phyloP scores from a whole-genome alignment of 2,797 vertebrate genomes.

The Macropodus opercularis region DNA sequence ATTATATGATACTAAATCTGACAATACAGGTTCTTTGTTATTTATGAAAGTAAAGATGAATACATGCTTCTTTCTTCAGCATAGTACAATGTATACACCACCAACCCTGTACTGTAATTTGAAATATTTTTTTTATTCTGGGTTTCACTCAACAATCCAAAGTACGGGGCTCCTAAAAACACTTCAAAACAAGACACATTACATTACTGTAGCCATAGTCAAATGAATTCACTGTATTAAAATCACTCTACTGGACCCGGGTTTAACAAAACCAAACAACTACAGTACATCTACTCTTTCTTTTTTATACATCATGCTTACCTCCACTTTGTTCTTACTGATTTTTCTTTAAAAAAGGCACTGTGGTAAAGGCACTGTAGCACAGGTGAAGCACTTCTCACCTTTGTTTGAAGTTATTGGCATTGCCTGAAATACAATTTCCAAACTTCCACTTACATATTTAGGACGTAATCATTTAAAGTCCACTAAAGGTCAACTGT shows the following conservation, averaged over 20 bases:
- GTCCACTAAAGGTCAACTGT: conserved; percentile 6
- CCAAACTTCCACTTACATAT: conserved; percentile 37
- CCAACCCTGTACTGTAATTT: conserved; percentile 12
- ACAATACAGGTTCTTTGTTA: no score
- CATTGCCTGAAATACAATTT: conserved; percentile 33
- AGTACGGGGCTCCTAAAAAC: conserved; percentile 36
- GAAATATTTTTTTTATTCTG: conserved; percentile 52
- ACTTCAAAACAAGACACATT: conserved; percentile 33
- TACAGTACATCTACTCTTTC: not conserved
- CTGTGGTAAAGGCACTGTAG: conserved; percentile 48
- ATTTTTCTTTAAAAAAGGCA: conserved; percentile 44
- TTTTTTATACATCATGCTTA: not conserved
- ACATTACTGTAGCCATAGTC: conserved; percentile 23
- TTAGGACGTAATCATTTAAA: conserved; percentile 14
- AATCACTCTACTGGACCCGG: not conserved
- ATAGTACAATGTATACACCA: no score
- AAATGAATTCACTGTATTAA: conserved; percentile 15
- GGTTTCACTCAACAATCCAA: conserved; percentile 41
- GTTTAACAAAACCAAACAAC: conserved; percentile 2
- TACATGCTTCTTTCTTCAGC: no score
- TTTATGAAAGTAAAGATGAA: no score
- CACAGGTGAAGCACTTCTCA: conserved; percentile 22
- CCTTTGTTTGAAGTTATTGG: conserved; percentile 20
- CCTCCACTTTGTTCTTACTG: not conserved
- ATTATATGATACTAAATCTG: no score